Evolutionary conservation across 2,888 invertebrate species (phyloP), one percentile per base, ranked within the genome.

Genomic region (Ceramica pisi): DNA sequence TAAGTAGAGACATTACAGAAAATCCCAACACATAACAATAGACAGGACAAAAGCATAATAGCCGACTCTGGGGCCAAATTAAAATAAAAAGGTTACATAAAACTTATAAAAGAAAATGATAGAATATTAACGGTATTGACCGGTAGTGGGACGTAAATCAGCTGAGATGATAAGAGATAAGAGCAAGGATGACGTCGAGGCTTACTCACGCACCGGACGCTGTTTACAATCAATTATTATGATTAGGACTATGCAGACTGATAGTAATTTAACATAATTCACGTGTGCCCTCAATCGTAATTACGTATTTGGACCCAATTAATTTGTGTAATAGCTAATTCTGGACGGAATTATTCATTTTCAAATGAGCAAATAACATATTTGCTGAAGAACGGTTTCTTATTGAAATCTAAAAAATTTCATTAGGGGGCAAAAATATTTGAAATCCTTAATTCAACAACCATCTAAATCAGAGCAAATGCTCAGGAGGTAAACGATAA

Each of bases 161-260:
- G 78, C 76, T 81, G 81, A 81, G 81, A 75, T 59, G 65, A 78
- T 81, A 80, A 68, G 61, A 68, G 76, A 78, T 81, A 68, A 57
- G 53, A 56, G 50, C 19, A n/a, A 80, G 41, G 26, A 59, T 83
- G 76, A 81, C 76, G 69, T 53, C n/a, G 61, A 44, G 19, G 68
- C 65, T 57, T 66, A 79, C 60, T 60, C 67, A 70, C 56, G 50
- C 60, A 67, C 41, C 78, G 68, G 56, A 80, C 57, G 71, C 51
- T 68, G 64, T 67, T 73, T 74, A 66, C 74, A 66, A 74, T 67
- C 72, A 80, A 67, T 81, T 78, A 78, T 81, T 81, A 38, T 75
- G 76, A 68, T 75, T 75, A 75, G 56, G 63, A 44, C 53, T 51
- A 55, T 56, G 46, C 74, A 23, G 61, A 59, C 56, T 62, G 73